Conservation (phyloP, 53 echinoderm and acorn worm species). For the Patiria pectinifera region DNA sequence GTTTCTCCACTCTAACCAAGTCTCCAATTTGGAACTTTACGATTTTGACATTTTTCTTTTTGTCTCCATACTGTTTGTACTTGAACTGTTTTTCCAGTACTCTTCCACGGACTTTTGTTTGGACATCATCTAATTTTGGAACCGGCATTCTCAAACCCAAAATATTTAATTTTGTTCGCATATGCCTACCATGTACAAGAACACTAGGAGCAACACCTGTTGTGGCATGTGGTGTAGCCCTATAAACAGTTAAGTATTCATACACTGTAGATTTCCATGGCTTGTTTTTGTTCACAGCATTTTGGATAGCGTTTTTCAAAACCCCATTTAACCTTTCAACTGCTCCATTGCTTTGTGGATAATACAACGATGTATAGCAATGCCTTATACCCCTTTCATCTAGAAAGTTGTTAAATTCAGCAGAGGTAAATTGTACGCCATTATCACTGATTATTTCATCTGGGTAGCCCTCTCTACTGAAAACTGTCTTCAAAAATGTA, state of each 20-base stretch:
- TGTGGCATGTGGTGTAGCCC: conserved; percentile 41
- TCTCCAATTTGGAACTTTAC: no score
- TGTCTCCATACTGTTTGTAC: conserved; percentile 53
- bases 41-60: conserved; percentile 40
- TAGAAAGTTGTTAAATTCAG: conserved; percentile 15
- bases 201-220: conserved; percentile 31
- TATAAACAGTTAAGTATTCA: conserved; percentile 21
- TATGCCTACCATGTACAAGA: conserved; percentile 47
- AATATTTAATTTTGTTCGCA: conserved; percentile 36
- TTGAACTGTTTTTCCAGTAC: no score
- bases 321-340: conserved; percentile 45
- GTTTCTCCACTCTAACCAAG: conserved; percentile 31
- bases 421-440: conserved; percentile 41
- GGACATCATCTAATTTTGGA: not conserved
- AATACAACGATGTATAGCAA: conserved; percentile 23
- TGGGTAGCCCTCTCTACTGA: conserved; percentile 47
- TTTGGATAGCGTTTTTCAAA: conserved; percentile 38
- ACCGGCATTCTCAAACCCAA: conserved; percentile 1
- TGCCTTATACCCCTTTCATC: conserved; percentile 15
- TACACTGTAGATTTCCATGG: conserved; percentile 14
- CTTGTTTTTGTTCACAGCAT: conserved; percentile 30
- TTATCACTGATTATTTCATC: conserved; percentile 53
- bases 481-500: conserved; percentile 29
- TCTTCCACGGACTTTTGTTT: not conserved
- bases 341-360: conserved; percentile 34